These are phyloP conservation scores for Trichopoda pennipes DNA, from an alignment of 2,888 invertebrate species.

Conservation along the genomic window DNA sequence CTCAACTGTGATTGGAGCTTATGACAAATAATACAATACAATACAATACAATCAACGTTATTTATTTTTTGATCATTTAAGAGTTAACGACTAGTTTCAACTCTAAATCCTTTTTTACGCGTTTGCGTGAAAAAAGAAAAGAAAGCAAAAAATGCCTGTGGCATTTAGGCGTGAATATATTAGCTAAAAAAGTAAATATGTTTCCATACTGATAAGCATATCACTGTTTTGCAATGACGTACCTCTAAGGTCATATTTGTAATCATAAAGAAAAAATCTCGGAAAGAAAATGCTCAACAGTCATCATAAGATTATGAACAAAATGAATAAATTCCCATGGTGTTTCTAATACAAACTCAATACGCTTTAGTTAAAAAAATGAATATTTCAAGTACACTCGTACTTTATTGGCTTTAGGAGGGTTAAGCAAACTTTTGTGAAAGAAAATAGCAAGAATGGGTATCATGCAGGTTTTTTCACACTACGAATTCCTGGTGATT, in stretches of 20 bases:
- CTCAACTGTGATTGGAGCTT: slow-evolving; percentile 56
- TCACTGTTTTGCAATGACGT: slow-evolving; percentile 41
- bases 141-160: slow-evolving; percentile 21
- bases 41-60: too few relatives aligned
- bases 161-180: slow-evolving; percentile 11
- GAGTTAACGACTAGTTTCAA: not conserved
- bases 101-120: slow-evolving; percentile 27
- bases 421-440: not conserved
- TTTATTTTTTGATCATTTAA: not conserved
- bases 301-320: slow-evolving; percentile 29
- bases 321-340: slow-evolving; percentile 27
- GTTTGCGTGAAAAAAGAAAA: slow-evolving; percentile 50
- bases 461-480: slow-evolving; percentile 38
- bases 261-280: slow-evolving; percentile 11
- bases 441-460: not conserved
- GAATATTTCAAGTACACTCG: slow-evolving; percentile 57
- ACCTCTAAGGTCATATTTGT: slow-evolving; percentile 42
- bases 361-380: slow-evolving; percentile 18
- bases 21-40: not conserved
- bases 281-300: not conserved
- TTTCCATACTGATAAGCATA: slow-evolving; percentile 58
- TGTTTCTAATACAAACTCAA: slow-evolving; percentile 25
- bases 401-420: slow-evolving; percentile 28
- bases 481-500: not conserved
- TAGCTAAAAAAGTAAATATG: slow-evolving; percentile 34